Base-by-base conservation (phyloP, 2,797 vertebrate genomes). In the Chromobotia macracanthus region DNA sequence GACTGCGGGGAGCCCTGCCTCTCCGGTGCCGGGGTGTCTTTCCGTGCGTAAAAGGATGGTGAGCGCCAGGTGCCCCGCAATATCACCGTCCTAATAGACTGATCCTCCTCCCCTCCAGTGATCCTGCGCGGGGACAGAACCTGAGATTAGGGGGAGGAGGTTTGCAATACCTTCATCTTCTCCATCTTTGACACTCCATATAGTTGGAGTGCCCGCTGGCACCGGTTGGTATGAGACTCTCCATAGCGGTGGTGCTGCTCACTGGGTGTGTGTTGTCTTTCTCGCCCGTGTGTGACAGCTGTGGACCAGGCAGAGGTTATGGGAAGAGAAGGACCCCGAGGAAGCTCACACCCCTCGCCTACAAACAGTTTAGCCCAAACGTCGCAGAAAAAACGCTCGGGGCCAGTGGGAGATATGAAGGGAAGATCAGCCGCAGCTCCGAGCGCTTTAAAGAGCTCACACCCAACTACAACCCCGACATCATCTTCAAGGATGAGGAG, bases 401-500 rank as follows among this genome's bases (percentile, higher is more conserved):
- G 5, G 96, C 96, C 83, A 97, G 96, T 90, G 97, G 97, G 63
- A 93, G 95, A 81, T 96, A 96, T 88, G 96, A 98, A 80, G 96
- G 96, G 72, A 98, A 98, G 89, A 95, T 97, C 72, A 95, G 94
- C 72, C 93, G 96, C 56, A 95, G 88, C 92, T 96, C 96, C 0
- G 96, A 97, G 87, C 95, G 97, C 90, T 98, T 97, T 93, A 96
- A 95, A 92, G 96, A 97, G 88, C 96, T 97, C 83, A 96, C 94
- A 76, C 95, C 96, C 18, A 97, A 98, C 92, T 98, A 97, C 92
- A 98, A 98, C 87, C 96, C 97, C 35, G 97, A 98, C 93, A 98
- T 98, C 94, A 96, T 97, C 93, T 98, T 98, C 91, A 98, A 98
- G 90, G 96, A 98, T 92, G 97, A 98, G 92, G 97, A 98, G 94